phyloP scores from a whole-genome alignment of 2,888 invertebrate genomes.

The Drosophila glabriapex region DNA sequence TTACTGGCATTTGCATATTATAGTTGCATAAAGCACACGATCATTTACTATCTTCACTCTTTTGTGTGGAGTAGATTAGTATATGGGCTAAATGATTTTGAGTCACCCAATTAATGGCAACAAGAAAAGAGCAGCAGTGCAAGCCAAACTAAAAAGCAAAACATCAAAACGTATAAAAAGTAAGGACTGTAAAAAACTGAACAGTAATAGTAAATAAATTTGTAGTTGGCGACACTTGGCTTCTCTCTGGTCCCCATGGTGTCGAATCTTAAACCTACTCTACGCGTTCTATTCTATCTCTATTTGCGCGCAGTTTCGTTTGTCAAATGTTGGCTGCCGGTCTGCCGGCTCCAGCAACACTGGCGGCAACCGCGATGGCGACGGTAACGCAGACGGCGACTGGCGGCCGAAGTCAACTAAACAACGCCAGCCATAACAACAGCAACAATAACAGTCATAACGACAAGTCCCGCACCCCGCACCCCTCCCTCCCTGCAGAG shows the following conservation, averaged over 20 bases:
- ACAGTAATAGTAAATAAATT: constrained; percentile 68
- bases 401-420: constrained; percentile 78
- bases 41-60: neutral
- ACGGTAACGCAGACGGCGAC: constrained; percentile 68
- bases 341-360: constrained; percentile 70
- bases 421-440: constrained; percentile 71
- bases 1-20: neutral
- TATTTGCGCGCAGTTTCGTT: constrained; percentile 62
- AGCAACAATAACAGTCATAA: constrained; percentile 68
- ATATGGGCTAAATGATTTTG: constrained; percentile 4
- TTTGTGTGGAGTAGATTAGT: neutral
- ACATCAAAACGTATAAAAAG: constrained; percentile 44
- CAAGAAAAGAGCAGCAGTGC: constrained; percentile 14
- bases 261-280: constrained; percentile 79
- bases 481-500: constrained; percentile 1
- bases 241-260: constrained; percentile 78
- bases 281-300: constrained; percentile 24
- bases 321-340: constrained; percentile 82
- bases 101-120: constrained; percentile 14
- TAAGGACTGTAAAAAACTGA: constrained; percentile 61
- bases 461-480: constrained; percentile 33
- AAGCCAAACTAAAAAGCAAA: constrained; percentile 34
- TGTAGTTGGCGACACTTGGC: constrained; percentile 82
- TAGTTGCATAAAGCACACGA: neutral
- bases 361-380: constrained; percentile 65